Evolutionary conservation across 1,140 invertebrate species (phyloP).

Genomic region (Caenorhabditis brenneri): DNA sequence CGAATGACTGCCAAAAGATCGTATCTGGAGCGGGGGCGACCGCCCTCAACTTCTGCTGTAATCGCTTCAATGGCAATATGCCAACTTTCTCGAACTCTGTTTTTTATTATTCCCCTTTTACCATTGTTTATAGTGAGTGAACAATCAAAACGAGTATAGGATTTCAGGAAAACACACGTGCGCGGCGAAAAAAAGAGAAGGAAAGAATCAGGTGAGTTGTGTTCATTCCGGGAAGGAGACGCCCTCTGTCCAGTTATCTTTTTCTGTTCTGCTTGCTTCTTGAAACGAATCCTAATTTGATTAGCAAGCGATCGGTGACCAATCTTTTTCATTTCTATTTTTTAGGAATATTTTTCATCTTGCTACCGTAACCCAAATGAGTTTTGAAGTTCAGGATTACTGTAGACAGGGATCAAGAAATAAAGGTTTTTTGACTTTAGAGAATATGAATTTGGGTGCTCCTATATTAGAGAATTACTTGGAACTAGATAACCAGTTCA

Average conservation of each 20-base stretch:
- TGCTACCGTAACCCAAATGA: neutral
- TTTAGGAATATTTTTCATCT: neutral
- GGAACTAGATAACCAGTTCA: too few relatives aligned
- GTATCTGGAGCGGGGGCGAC: neutral
- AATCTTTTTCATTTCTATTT: neutral
- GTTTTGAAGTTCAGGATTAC: too few relatives aligned
- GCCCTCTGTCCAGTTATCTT: neutral
- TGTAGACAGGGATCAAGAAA: too few relatives aligned
- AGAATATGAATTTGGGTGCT: too few relatives aligned
- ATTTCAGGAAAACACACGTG: conserved; percentile 38
- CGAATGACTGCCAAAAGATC: neutral
- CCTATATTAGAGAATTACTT: too few relatives aligned
- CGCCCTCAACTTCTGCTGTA: neutral
- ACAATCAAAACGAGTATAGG: conserved; percentile 11
- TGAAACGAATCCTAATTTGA: neutral
- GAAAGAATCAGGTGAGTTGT: conserved; percentile 23
- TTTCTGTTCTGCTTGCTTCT: neutral
- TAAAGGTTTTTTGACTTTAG: too few relatives aligned
- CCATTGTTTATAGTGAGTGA: neutral
- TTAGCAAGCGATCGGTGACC: neutral
- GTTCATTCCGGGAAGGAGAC: neutral
- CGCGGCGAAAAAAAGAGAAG: neutral
- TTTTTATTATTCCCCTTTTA: neutral
- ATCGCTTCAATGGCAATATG: neutral
- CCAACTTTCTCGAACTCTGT: neutral